Evolutionary conservation across 2,888 invertebrate species (phyloP).

Genomic region (Bugula neritina): DNA sequence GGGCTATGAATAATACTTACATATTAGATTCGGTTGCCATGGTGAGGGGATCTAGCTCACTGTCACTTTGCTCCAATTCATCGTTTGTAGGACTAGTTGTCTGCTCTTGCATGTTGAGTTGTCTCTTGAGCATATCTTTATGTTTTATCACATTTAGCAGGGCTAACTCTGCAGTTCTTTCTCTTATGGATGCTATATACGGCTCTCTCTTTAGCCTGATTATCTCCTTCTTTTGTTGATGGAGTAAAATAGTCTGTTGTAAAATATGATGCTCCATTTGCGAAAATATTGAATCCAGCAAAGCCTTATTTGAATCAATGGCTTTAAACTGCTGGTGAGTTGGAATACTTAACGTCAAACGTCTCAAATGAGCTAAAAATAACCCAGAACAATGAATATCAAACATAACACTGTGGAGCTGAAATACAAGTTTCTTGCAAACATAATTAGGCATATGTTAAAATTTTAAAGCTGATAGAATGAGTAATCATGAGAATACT

Average conservation of each 20-base stretch:
- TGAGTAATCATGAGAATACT: no score
- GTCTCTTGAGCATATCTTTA: background rate
- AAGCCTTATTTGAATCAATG: background rate
- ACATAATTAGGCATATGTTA: no score
- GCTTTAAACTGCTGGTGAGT: background rate
- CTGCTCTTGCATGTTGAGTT: background rate
- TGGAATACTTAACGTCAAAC: background rate
- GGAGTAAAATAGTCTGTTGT: slow-evolving; percentile 1
- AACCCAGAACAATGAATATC: no score
- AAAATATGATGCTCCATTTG: background rate
- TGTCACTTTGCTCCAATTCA: no score
- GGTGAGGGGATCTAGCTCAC: no score
- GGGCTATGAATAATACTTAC: no score
- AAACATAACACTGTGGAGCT: no score
- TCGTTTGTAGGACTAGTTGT: no score
- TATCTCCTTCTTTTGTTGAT: background rate
- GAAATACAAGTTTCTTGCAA: no score
- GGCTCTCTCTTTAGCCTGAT: background rate
- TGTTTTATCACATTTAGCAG: background rate
- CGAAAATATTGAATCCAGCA: background rate
- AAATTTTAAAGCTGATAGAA: no score
- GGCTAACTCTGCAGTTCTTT: background rate
- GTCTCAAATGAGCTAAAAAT: background rate
- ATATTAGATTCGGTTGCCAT: no score
- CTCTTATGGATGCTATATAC: background rate